Percentiles rank a stretch among this genome's conserved stretches.
Conservation (phyloP, 1,140 invertebrate genomes). For the Hyles euphorbiae region DNA sequence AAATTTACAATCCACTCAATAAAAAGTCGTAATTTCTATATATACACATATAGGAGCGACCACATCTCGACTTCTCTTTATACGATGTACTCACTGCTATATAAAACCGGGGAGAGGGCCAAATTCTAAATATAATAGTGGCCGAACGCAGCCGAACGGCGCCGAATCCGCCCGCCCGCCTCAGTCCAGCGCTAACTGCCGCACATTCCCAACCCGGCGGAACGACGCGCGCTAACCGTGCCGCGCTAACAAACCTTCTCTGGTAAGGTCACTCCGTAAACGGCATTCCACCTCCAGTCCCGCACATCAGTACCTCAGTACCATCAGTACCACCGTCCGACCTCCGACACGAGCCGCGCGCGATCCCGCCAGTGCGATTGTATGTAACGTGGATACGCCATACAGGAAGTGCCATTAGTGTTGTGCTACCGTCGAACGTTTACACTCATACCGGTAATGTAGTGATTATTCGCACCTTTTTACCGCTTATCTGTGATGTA, state of each 20-base stretch:
- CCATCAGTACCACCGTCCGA: conserved; percentile 25
- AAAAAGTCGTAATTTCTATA: conserved; percentile 72
- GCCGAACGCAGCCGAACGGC: conserved; percentile 55
- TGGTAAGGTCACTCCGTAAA: conserved; percentile 40
- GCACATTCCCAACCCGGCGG: conserved; percentile 57
- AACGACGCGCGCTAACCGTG: conserved; percentile 43
- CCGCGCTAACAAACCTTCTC: conserved; percentile 51
- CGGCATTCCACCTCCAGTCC: conserved; percentile 41
- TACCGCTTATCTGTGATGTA: conserved; percentile 22
- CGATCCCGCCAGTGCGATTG: conserved; percentile 34
- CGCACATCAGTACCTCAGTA: conserved; percentile 33
- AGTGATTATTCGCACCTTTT: conserved; percentile 26
- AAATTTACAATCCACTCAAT: conserved; percentile 64
- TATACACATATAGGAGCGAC: conserved; percentile 52
- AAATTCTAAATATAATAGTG: conserved; percentile 71
- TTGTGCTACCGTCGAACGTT: conserved; percentile 53
- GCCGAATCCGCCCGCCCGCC: conserved; percentile 66
- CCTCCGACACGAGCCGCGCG: conserved; percentile 28
- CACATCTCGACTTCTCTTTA: conserved; percentile 69
- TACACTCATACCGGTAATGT: conserved; percentile 54
- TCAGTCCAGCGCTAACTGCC: conserved; percentile 67
- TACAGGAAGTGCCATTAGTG: conserved; percentile 42
- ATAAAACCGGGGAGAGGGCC: conserved; percentile 73
- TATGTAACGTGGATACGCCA: conserved; percentile 34
- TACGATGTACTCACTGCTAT: conserved; percentile 74